Evolutionary conservation across 2,113 vertebrate species (phyloP).

Genomic region (Apteryx owenii): DNA sequence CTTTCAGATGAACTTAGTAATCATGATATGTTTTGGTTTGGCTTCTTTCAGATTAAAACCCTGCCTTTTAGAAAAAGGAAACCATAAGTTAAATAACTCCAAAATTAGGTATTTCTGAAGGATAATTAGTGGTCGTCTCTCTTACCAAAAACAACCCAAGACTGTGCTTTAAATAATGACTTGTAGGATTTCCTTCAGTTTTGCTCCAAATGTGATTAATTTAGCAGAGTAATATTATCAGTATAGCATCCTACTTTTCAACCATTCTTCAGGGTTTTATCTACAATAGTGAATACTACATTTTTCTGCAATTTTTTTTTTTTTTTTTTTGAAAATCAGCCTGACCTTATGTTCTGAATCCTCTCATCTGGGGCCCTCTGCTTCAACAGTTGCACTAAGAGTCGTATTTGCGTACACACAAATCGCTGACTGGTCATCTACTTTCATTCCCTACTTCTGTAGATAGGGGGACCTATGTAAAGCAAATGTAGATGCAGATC

Average conservation of each 20-base stretch:
- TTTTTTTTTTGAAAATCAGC: neutral
- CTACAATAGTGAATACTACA: neutral
- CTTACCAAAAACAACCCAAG: conserved; percentile 31
- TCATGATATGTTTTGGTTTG: conserved; percentile 57
- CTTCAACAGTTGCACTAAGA: neutral
- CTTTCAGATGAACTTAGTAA: conserved; percentile 62
- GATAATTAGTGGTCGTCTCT: conserved; percentile 57
- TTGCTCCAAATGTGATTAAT: neutral
- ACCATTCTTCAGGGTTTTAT: neutral
- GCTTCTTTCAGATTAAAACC: conserved; percentile 48
- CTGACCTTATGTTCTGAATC: neutral
- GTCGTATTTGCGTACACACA: neutral
- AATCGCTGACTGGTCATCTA: neutral
- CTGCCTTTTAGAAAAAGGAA: conserved; percentile 62
- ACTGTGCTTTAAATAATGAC: conserved; percentile 47
- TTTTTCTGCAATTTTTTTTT: neutral
- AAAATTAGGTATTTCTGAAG: conserved; percentile 62
- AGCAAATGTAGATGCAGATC: neutral
- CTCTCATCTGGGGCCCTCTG: neutral
- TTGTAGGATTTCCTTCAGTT: conserved; percentile 2
- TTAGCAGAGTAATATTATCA: neutral
- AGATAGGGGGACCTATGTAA: conserved; percentile 30
- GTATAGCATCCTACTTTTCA: neutral
- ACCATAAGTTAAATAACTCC: conserved; percentile 57
- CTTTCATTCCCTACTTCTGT: conserved; percentile 14